phyloP scores from a whole-genome alignment of 2,797 vertebrate genomes.

The Sarcophilus harrisii region DNA sequence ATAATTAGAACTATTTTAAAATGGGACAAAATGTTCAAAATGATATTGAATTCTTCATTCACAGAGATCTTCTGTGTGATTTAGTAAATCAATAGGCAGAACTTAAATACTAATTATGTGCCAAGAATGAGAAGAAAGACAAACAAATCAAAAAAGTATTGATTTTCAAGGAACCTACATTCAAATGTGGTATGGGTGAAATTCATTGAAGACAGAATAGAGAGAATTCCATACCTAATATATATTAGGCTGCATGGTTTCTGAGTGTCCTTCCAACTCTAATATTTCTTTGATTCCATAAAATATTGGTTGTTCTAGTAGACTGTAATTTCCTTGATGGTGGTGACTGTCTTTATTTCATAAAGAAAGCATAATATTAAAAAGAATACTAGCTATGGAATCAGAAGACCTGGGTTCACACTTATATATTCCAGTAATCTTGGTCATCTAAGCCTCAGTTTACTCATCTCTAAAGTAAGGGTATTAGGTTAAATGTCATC shows the following conservation, averaged over 20 bases:
- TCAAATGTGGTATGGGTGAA: background rate
- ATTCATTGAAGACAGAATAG: background rate
- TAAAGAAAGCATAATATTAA: background rate
- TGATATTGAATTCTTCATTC: background rate
- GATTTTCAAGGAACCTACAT: background rate
- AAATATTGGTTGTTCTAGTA: background rate
- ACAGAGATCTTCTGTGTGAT: background rate
- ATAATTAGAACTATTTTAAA: no score
- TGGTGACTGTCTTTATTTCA: background rate
- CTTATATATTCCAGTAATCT: background rate
- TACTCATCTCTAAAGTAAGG: background rate
- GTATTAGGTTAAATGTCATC: background rate
- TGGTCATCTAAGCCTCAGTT: background rate
- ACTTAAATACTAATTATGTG: background rate
- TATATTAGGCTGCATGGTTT: background rate
- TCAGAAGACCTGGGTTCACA: background rate
- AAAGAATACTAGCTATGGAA: background rate
- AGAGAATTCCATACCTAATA: background rate
- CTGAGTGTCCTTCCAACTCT: background rate
- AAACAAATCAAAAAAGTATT: background rate
- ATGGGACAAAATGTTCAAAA: background rate
- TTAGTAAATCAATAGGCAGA: background rate
- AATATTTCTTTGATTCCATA: background rate
- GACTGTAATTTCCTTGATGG: background rate
- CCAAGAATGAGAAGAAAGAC: background rate